Percentiles rank a stretch among this genome's conserved stretches.
Evolutionary conservation across 2,113 vertebrate genomes (phyloP).

Genomic region (Danionella cerebrum): DNA sequence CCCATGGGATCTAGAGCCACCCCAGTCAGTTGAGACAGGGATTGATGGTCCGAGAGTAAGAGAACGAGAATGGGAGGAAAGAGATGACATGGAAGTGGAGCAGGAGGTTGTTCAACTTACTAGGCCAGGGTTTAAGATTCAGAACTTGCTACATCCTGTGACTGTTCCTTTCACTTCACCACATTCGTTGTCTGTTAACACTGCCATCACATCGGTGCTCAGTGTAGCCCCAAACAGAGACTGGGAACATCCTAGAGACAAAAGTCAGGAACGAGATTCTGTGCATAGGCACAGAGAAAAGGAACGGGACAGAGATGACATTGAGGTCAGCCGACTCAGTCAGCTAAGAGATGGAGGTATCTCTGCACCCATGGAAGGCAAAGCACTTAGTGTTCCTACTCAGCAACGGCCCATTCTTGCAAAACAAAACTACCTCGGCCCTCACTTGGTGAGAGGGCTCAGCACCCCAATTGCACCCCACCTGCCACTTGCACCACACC

Average conservation of each 20-base stretch:
- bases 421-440: conserved; percentile 66
- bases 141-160: conserved; percentile 46
- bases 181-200: conserved; percentile 52
- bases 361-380: conserved; percentile 49
- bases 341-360: conserved; percentile 47
- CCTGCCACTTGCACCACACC: conserved; percentile 54
- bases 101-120: conserved; percentile 66
- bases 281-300: conserved; percentile 35
- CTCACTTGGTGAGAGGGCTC: conserved; percentile 59
- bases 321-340: conserved; percentile 67
- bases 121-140: conserved; percentile 42
- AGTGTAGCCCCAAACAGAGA: conserved; percentile 52
- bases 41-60: conserved; percentile 43
- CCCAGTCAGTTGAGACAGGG: conserved; percentile 46
- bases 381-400: conserved; percentile 48
- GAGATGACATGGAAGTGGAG: conserved; percentile 65
- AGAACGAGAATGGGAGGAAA: conserved; percentile 56
- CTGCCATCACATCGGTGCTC: conserved; percentile 40
- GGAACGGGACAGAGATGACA: conserved; percentile 50
- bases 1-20: conserved; percentile 71
- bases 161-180: conserved; percentile 45
- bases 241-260: conserved; percentile 42
- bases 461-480: conserved; percentile 55
- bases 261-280: conserved; percentile 32
- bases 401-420: conserved; percentile 67